Evolutionary conservation across 2,113 vertebrate species (phyloP).

Genomic region (Oreotrochilus melanogaster): DNA sequence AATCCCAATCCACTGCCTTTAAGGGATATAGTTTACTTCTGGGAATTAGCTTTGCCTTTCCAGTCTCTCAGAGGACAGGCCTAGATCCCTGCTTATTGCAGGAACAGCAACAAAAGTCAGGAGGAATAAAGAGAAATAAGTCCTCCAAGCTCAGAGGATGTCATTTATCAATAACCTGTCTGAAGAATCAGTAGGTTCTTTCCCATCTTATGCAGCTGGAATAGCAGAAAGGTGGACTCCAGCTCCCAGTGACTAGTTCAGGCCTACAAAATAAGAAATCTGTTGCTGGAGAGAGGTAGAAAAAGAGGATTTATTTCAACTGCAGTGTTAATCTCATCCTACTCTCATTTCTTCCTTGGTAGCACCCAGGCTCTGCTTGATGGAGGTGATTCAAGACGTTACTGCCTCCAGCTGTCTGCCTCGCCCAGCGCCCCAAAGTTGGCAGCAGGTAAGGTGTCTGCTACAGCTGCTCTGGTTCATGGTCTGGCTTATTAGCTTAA

Average conservation of each 20-base stretch:
- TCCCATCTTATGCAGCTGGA: neutral
- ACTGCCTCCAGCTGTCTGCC: slow-evolving; percentile 11
- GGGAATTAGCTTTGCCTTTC: neutral
- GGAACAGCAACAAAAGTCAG: neutral
- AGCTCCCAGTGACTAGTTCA: neutral
- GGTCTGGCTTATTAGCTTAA: neutral
- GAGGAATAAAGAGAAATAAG: neutral
- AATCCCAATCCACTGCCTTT: neutral
- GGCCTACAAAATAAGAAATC: neutral
- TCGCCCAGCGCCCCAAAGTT: neutral
- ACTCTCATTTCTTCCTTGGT: neutral
- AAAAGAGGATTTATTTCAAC: neutral
- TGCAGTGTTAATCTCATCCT: neutral
- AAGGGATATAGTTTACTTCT: neutral
- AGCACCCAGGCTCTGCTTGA: accelerated
- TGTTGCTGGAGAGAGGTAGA: neutral
- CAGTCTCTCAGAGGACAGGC: neutral
- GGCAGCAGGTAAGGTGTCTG: neutral
- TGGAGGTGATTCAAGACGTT: slow-evolving; percentile 28
- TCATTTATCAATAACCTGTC: neutral
- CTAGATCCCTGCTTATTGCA: neutral
- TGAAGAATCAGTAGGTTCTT: neutral
- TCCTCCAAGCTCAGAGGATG: neutral
- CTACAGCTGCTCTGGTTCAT: neutral
- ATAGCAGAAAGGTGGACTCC: neutral